Base-by-base conservation (phyloP, 2,797 vertebrate species). In the Poeciliopsis gracilis region DNA sequence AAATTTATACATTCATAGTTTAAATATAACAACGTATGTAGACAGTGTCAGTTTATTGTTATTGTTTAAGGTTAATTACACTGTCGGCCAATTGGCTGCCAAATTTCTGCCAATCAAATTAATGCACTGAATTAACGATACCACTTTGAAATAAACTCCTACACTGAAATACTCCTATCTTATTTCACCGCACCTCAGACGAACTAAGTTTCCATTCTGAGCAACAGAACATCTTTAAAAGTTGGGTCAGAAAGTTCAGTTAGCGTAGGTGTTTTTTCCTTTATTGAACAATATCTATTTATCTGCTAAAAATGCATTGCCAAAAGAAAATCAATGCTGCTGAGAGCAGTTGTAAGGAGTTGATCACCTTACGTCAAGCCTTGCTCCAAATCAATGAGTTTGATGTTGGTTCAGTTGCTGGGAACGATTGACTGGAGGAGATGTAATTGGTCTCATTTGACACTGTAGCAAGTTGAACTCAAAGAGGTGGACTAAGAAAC, bases 401-500 rank as follows among this genome's bases (percentile, higher is more conserved):
- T 95, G 94, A 95, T 94, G 94, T 95, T 90, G 94, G 90, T 95
- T 90, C 91, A 92, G 90, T 92, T 90, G 90, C 93, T 95, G 91
- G 89, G 90, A 93, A 93, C 85, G 90, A 95, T 95, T 96, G 95
- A 95, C 93, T 93, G 91, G 84, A 81, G 87, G 84, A 91, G 86
- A 90, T 63, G 76, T 94, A 94, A 95, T 95, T 95, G 93, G 91
- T 93, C 90, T 95, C 94, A 94, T 95, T 95, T 95, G 94, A 93
- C 90, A 93, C 90, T 82, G 88, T 80, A 85, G 89, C 76, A 66
- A 88, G 88, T 93, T 87, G 79, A 84, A 91, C 85, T 89, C 75
- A 77, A 87, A 85, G 76, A 90, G 83, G 81, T 78, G 81, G 82
- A 79, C 79, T 53, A 23, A 80, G 78, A 76, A 82, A 84, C 63